Evolutionary conservation across 2,797 vertebrate genomes (phyloP), one percentile per base, ranked within the genome.

Genomic region (Philypnodon macrostomus): DNA sequence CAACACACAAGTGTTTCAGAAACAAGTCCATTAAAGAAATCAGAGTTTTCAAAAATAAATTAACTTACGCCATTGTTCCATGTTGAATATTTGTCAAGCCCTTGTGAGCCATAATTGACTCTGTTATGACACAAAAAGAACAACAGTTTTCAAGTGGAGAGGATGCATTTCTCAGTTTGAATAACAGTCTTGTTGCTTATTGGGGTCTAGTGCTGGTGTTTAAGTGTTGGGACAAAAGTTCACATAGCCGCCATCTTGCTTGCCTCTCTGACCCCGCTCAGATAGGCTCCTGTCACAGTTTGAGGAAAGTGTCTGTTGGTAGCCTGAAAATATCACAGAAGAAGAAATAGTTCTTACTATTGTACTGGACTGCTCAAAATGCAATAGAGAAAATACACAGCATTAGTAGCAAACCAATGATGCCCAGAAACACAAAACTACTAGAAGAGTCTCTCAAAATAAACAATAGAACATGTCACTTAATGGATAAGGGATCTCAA

Each of bases 291-390:
- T 1, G 96, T 97, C 53, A 98, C 96, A 0, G 96, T 98, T 67
- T 98, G 96, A 66, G 96, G 96, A 67, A 99, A 99, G 85, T 99
- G 96, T 53, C 96, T 89, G 67, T 99, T 99, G 54, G 96, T 98
- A 48, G 95, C 96, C 95, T 98, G 77, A 42, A 45, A 53, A 53
- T 0, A 18, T n/a, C n/a, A n/a, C n/a, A 12, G 52, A 33, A 11
- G 4, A 14, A 44, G 21, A 29, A 23, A 23, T 6, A 3, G 21
- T 23, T n/a, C n/a, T n/a, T n/a, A n/a, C n/a, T n/a, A n/a, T n/a
- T n/a, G n/a, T n/a, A n/a, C n/a, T n/a, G n/a, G n/a, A n/a, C n/a
- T n/a, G n/a, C n/a, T n/a, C n/a, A n/a, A n/a, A n/a, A n/a, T n/a
- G n/a, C n/a, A n/a, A n/a, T n/a, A n/a, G n/a, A n/a, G n/a, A n/a